Evolutionary conservation across 1,140 invertebrate genomes (phyloP), one percentile per base, ranked within the genome.

Genomic region (Cydia splendana): DNA sequence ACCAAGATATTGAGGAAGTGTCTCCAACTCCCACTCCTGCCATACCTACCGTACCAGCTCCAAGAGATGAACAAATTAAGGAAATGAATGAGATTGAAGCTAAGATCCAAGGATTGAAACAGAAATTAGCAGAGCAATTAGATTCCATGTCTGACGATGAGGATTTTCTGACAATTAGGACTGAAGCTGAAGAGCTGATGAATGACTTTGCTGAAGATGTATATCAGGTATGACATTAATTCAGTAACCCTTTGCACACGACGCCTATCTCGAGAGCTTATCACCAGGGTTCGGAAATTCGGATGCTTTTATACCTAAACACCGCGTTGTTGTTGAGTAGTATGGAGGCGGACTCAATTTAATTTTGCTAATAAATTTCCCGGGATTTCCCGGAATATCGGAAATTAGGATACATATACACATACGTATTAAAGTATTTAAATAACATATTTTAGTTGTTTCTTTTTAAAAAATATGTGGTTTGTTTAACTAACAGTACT

Each of bases 141-240:
- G 93, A 94, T 71, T 93, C 93, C 24, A 93, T 93, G 85, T 91
- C 93, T 15, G 94, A 95, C 18, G 94, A 95, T 87, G 94, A 95
- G 77, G 95, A 95, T 81, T 94, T 94, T 85, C 88, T 95, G 51
- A 95, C 94, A 87, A 91, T 96, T 9, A 94, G 94, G 80, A 94
- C 93, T 38, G 93, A 95, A 30, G 94, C 95, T 78, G 94, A 95
- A 74, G 95, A 95, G 79, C 89, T 94, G 77, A 93, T 95, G 81
- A 95, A 94, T 88, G 88, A 96, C 75, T 95, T 94, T 85, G 91
- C 88, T 69, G 93, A 94, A 82, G 91, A 93, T 85, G 89, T 91
- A 2, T 88, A 85, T 80, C 90, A 91, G 85, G 91, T 91, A 87
- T 10, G 13, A 42, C 75, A 57, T 34, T 42, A 6, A 10, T 48